Conservation (phyloP, 2,888 invertebrate genomes). For the Amphipyra tragopoginis region DNA sequence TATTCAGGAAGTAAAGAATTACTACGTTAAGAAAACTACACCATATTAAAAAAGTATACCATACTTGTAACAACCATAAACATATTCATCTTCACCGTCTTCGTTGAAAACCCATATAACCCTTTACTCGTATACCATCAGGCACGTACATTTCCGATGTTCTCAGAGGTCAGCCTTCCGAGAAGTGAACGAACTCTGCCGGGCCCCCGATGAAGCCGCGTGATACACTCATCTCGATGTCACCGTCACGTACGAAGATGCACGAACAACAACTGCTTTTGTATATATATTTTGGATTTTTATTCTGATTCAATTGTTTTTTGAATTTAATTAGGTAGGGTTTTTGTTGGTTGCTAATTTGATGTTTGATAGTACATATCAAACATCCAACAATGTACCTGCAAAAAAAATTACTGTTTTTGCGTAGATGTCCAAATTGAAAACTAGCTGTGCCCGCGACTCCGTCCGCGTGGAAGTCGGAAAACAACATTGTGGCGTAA, state of each 20-base stretch:
- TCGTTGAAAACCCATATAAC: conserved; percentile 47
- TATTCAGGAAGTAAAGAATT: too few species aligned
- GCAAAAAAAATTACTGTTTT: too few species aligned
- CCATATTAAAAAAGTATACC: too few species aligned
- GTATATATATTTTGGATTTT: conserved; percentile 6
- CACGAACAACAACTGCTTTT: conserved; percentile 47
- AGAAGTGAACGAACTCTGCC: conserved; percentile 62
- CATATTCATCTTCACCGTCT: conserved; percentile 1
- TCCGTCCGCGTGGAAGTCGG: too few species aligned
- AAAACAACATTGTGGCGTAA: too few species aligned
- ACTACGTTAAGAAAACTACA: too few species aligned
- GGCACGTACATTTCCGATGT: conserved; percentile 52
- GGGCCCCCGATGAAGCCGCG: conserved; percentile 50
- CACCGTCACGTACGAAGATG: conserved; percentile 63
- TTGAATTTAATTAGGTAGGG: conserved; percentile 18
- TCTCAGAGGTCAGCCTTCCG: conserved; percentile 61
- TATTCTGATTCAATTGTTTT: conserved; percentile 8
- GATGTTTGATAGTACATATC: too few species aligned
- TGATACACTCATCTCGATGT: conserved; percentile 67
- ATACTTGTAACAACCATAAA: background rate
- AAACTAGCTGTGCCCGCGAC: too few species aligned
- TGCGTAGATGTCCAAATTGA: too few species aligned
- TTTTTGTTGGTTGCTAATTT: too few species aligned
- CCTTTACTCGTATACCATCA: conserved; percentile 16
- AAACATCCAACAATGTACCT: too few species aligned